A percentile compares a stretch with the other conserved stretches of the same genome.
Evolutionary conservation across 2,113 vertebrate genomes (phyloP).

Genomic region (Colius striatus): DNA sequence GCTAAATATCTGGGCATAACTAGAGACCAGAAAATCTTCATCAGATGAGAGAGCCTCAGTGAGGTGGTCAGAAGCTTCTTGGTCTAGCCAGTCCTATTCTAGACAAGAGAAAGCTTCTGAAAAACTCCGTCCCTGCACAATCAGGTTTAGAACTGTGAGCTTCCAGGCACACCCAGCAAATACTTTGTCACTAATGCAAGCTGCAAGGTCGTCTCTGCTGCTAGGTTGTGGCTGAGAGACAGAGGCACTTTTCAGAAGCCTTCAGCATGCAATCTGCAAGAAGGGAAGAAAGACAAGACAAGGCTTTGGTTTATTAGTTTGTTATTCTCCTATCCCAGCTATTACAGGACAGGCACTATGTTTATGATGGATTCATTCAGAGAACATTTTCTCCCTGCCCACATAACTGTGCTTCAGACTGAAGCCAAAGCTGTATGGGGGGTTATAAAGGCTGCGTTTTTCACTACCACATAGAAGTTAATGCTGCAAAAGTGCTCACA

Average conservation of each 20-base stretch:
- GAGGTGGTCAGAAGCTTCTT: background rate
- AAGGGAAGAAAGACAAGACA: conserved; percentile 5
- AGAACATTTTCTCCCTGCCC: conserved; percentile 56
- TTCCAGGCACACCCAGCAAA: background rate
- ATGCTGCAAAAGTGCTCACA: background rate
- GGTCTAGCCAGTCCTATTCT: background rate
- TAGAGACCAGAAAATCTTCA: background rate
- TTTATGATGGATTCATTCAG: conserved; percentile 35
- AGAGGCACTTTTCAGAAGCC: background rate
- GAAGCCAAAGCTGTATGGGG: conserved; percentile 25
- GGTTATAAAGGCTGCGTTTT: conserved; percentile 37
- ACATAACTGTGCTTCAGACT: background rate
- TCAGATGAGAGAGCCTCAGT: background rate
- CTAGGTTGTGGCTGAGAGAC: background rate
- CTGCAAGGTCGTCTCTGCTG: background rate
- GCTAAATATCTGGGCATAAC: background rate
- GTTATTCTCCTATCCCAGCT: background rate
- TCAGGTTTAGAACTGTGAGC: background rate
- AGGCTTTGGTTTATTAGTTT: conserved; percentile 25
- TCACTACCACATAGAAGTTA: background rate
- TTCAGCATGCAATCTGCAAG: background rate
- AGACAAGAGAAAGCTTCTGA: background rate
- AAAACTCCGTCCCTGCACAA: background rate
- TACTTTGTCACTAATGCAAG: background rate
- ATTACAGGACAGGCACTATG: conserved; percentile 11